Conservation (phyloP, 1,140 invertebrate genomes). For the Tachypleus tridentatus region DNA sequence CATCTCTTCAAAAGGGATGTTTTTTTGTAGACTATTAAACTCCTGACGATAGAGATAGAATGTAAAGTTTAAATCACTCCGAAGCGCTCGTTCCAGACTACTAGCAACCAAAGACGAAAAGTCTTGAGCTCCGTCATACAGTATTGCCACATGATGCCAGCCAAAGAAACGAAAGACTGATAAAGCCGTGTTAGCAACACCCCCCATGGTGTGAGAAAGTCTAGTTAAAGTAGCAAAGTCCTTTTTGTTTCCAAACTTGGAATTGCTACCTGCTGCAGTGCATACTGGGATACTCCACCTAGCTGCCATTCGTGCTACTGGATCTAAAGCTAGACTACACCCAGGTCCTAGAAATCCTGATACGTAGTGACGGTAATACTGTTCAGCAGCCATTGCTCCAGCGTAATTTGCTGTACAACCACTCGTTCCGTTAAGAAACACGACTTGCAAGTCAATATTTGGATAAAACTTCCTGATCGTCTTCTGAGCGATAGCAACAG, state of each 20-base stretch:
- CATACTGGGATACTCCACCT: background rate
- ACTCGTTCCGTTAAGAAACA: too few relatives aligned
- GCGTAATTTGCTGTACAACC: conserved; percentile 4
- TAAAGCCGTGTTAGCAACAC: too few relatives aligned
- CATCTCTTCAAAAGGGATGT: too few relatives aligned
- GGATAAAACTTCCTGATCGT: too few relatives aligned
- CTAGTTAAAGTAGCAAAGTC: conserved; percentile 7
- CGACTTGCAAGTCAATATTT: too few relatives aligned
- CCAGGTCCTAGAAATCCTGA: conserved; percentile 14
- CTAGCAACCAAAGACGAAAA: conserved; percentile 8
- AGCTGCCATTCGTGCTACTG: background rate
- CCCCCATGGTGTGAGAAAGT: too few relatives aligned
- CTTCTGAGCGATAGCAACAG: too few relatives aligned
- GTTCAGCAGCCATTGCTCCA: conserved; percentile 16
- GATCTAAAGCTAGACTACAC: conserved; percentile 1
- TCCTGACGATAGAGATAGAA: background rate
- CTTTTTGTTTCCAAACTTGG: conserved; percentile 12
- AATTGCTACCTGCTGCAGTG: background rate
- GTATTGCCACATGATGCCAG: conserved; percentile 12
- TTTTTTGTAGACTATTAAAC: too few relatives aligned
- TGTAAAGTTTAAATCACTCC: background rate
- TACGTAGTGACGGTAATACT: conserved; percentile 9
- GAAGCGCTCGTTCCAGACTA: conserved; percentile 1
- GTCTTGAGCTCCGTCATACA: conserved; percentile 8
- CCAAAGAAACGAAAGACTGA: conserved; percentile 1